A percentile compares a stretch with the other conserved stretches of the same genome.
Conservation (phyloP, 1,140 invertebrate genomes). For the Arion vulgaris region DNA sequence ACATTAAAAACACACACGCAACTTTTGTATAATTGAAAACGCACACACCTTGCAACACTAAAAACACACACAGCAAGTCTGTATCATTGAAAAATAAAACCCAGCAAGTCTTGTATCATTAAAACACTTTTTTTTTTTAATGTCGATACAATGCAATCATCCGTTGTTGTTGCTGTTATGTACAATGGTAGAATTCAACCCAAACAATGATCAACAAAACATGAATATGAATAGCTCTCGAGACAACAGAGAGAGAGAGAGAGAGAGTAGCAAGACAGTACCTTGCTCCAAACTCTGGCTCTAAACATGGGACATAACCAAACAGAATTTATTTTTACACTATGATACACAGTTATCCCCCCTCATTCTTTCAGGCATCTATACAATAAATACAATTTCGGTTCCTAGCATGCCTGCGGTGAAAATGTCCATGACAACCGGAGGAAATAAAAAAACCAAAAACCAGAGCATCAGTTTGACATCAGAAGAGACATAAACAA, state of each 20-base stretch:
- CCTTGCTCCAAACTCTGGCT: no score
- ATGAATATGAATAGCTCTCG: background rate
- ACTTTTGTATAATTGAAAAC: no score
- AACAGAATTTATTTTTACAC: background rate
- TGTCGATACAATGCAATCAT: background rate
- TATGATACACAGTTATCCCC: conserved; percentile 1
- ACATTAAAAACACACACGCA: no score
- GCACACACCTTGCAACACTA: no score
- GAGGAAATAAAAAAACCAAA: no score
- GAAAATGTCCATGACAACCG: background rate
- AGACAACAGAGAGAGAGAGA: no score
- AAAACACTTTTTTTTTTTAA: background rate
- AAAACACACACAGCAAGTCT: no score
- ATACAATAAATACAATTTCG: background rate
- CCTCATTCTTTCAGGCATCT: background rate
- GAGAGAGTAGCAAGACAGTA: no score
- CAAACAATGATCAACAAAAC: background rate
- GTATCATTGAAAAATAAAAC: no score
- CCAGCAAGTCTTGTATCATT: no score
- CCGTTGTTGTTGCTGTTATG: background rate
- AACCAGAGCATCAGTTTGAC: background rate
- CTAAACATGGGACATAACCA: background rate
- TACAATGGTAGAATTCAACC: background rate
- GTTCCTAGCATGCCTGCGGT: background rate
- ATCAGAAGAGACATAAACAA: background rate